phyloP scores from a whole-genome alignment of 2,888 invertebrate species.

The Agrotis puta region DNA sequence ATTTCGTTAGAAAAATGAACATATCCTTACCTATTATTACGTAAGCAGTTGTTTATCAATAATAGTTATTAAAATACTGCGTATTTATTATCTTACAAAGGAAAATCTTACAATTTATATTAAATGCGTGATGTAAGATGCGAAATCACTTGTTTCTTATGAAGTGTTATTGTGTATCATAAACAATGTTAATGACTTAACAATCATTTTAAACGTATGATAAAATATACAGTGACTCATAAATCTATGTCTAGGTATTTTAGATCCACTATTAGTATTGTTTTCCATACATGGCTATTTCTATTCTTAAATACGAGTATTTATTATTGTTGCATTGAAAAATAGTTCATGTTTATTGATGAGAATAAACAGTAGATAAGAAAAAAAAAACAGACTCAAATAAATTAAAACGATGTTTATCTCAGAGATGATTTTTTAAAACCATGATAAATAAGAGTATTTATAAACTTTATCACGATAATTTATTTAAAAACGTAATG shows the following conservation, averaged over 20 bases:
- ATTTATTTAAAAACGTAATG: too few species aligned
- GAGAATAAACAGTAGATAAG: background rate
- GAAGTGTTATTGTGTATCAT: constrained; percentile 25
- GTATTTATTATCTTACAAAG: constrained; percentile 1
- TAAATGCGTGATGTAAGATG: constrained; percentile 34
- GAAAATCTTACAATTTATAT: constrained; percentile 5
- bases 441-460: background rate
- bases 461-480: too few species aligned
- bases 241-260: constrained; percentile 32
- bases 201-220: constrained; percentile 34
- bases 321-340: background rate
- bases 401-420: too few species aligned
- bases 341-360: constrained; percentile 12
- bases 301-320: background rate
- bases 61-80: background rate
- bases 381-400: too few species aligned
- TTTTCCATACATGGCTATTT: constrained; percentile 23
- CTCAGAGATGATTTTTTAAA: background rate
- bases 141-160: constrained; percentile 26
- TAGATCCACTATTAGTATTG: constrained; percentile 32
- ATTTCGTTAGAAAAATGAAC: too few species aligned
- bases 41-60: background rate
- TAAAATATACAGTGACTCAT: constrained; percentile 58
- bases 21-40: too few species aligned
- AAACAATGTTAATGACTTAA: constrained; percentile 45